Evolutionary conservation across 2,888 invertebrate species (phyloP), one percentile per base, ranked within the genome.

Genomic region (Biston betularia): DNA sequence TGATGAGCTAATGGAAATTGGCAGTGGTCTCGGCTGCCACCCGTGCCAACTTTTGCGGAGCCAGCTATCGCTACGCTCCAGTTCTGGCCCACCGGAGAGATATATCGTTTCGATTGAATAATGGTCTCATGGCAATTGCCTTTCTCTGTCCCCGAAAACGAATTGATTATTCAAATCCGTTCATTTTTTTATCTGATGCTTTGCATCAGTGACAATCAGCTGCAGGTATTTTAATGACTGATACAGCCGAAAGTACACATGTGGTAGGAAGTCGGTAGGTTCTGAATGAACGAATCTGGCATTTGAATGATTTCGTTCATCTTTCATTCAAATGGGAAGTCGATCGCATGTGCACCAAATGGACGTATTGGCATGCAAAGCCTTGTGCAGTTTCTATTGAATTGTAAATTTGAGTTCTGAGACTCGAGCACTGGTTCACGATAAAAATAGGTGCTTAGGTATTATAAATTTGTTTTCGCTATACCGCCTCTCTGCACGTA

Each of bases 1-100:
- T 92, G 93, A 93, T 92, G 91, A 89, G 92, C 87, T 93, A 93
- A 93, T 93, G 93, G 93, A 93, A 93, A 93, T 93, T 93, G 93
- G 93, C 93, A 93, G 86, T 91, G 90, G 90, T 89, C 86, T 89
- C 90, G 86, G 82, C 80, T 85, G 86, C 87, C 86, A 80, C 73
- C 81, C 89, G 89, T 93, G 93, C 93, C 93, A 93, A 93, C 88
- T 93, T 92, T 92, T 90, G 92, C 90, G 84, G 86, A 89, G 89
- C 87, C 86, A 91, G 92, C 90, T 88, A 90, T 92, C 90, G 92
- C 89, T 87, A 85, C 86, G 92, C 88, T 90, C 88, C 92, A 88
- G 87, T 90, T 87, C 87, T 83, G 75, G 64, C 83, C 79, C 81
- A 83, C 84, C 85, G 82, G 82, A 83, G 87, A 90, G 92, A 92